Evolutionary conservation across 2,113 vertebrate genomes (phyloP).

Genomic region (Peucedramus taeniatus): DNA sequence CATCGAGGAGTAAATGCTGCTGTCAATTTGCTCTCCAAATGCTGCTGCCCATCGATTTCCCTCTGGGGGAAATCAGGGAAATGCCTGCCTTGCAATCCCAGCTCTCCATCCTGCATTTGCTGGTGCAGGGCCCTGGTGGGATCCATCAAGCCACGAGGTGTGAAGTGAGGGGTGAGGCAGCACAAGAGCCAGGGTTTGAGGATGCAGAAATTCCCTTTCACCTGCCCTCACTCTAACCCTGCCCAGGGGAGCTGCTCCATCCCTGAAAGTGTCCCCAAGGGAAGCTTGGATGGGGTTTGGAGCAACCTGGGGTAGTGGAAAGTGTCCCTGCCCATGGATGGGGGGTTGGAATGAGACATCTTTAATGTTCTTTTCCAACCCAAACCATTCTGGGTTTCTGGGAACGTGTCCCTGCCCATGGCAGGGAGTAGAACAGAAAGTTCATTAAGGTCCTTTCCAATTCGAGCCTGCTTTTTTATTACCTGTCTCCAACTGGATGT

Average conservation of each 20-base stretch:
- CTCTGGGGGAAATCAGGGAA: background rate
- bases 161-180: background rate
- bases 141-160: background rate
- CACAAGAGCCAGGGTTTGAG: background rate
- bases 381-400: no score
- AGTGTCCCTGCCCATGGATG: background rate
- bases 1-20: background rate
- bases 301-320: background rate
- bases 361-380: no score
- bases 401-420: background rate
- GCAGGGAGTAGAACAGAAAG: background rate
- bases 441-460: background rate
- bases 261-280: background rate
- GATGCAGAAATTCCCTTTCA: background rate
- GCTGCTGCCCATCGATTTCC: constrained; percentile 14
- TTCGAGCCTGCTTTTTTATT: background rate
- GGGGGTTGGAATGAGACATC: no score
- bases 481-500: fast-evolving
- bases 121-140: background rate
- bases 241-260: background rate
- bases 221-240: background rate
- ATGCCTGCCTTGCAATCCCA: background rate
- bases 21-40: background rate
- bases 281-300: background rate
- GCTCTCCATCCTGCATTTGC: background rate